Percentiles rank a stretch among this genome's conserved stretches.
Evolutionary conservation across 2,888 invertebrate species (phyloP).

Genomic region (Drosophila phalerata): DNA sequence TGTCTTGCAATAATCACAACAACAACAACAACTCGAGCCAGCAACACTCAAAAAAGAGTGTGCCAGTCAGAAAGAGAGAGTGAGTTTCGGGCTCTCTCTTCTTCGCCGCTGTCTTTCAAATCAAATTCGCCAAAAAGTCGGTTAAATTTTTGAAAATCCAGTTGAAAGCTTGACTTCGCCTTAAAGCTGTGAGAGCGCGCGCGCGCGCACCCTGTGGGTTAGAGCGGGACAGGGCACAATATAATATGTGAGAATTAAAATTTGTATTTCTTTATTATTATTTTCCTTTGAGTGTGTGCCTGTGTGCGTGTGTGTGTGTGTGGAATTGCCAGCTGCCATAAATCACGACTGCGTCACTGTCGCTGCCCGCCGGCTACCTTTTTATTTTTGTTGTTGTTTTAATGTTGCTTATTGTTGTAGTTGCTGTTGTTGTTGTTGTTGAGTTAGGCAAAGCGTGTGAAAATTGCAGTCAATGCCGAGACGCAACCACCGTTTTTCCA

Average conservation of each 20-base stretch:
- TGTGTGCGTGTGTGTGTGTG: constrained; percentile 5
- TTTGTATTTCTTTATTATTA: constrained; percentile 30
- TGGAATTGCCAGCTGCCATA: constrained; percentile 56
- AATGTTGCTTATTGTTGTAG: background rate
- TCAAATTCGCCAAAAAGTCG: constrained; percentile 60
- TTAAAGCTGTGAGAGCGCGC: constrained; percentile 36
- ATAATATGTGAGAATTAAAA: constrained; percentile 48
- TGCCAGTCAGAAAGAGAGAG: constrained; percentile 32
- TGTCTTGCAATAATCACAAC: constrained; percentile 2
- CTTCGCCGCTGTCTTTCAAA: constrained; percentile 39
- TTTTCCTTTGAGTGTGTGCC: constrained; percentile 15
- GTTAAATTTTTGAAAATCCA: constrained; percentile 59
- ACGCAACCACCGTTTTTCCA: constrained; percentile 61
- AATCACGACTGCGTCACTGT: constrained; percentile 47
- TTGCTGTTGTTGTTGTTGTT: constrained; percentile 4
- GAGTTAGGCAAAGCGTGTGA: constrained; percentile 65
- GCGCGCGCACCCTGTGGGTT: constrained; percentile 40
- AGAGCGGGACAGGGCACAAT: constrained; percentile 45
- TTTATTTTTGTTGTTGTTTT: constrained; percentile 3
- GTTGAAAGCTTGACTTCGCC: constrained; percentile 38
- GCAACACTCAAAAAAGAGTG: background rate
- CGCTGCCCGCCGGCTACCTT: constrained; percentile 49
- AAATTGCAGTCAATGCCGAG: constrained; percentile 66
- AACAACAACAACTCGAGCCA: background rate
- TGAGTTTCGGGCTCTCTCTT: constrained; percentile 34